phyloP scores from a whole-genome alignment of 2,888 invertebrate species.

The Ommatoiulus sabulosus region DNA sequence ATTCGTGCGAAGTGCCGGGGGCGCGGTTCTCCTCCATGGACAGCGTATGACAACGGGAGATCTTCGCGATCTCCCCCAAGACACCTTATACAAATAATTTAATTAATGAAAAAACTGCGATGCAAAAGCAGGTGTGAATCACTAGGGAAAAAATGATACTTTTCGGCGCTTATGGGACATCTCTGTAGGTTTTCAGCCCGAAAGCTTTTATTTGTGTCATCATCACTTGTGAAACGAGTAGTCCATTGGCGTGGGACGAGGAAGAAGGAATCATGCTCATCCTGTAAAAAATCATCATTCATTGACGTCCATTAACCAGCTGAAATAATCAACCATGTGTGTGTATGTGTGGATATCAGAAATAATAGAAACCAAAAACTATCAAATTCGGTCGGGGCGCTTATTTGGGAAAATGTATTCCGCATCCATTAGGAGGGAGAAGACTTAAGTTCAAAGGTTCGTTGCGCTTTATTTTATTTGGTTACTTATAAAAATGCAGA shows the following conservation, averaged over 20 bases:
- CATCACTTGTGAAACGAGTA: background rate
- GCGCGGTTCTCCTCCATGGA: slow-evolving; percentile 73
- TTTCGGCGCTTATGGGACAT: background rate
- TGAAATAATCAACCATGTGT: slow-evolving; percentile 5
- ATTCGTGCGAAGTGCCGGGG: slow-evolving; percentile 73
- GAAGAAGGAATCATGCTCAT: background rate
- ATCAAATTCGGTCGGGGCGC: background rate
- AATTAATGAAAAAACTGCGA: background rate
- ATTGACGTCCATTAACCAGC: slow-evolving; percentile 34
- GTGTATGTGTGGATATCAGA: background rate
- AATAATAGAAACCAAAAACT: background rate
- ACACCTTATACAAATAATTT: slow-evolving; percentile 8
- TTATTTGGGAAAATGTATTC: background rate
- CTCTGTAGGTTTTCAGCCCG: background rate
- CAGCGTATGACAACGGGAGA: slow-evolving; percentile 69
- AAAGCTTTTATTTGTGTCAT: background rate
- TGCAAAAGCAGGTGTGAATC: slow-evolving; percentile 21
- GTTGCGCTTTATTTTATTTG: background rate
- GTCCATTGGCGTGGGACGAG: background rate
- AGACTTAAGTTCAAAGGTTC: background rate
- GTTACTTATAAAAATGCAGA: background rate
- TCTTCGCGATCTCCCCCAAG: slow-evolving; percentile 26
- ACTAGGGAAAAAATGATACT: background rate
- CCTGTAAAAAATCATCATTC: slow-evolving; percentile 22
- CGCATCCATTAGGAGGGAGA: background rate